Percentiles rank a stretch among this genome's conserved stretches.
Conservation (phyloP, 2,797 vertebrate genomes). For the Cryptoblepharus egeriae region DNA sequence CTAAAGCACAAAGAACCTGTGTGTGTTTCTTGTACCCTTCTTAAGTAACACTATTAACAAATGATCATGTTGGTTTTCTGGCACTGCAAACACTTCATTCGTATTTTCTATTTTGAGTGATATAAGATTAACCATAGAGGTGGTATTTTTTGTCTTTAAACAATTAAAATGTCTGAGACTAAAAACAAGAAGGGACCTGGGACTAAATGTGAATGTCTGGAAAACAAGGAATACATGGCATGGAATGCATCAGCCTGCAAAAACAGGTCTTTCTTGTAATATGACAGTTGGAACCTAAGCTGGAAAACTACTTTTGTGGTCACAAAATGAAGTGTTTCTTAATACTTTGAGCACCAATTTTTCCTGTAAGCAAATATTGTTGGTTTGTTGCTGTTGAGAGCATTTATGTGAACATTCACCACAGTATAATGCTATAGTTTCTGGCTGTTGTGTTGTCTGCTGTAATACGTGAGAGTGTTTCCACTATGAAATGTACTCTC, state of each 20-base stretch:
- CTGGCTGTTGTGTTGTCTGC: neutral
- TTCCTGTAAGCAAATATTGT: neutral
- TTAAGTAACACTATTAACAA: constrained; percentile 67
- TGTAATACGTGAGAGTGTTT: neutral
- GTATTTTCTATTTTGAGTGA: neutral
- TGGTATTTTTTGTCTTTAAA: neutral
- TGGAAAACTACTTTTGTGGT: neutral
- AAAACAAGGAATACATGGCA: neutral
- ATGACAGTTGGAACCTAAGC: neutral
- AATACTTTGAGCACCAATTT: neutral
- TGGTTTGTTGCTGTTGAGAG: neutral
- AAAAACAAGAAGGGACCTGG: neutral
- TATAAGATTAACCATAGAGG: neutral
- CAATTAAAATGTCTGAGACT: too few relatives aligned
- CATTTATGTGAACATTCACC: neutral
- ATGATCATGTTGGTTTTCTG: constrained; percentile 43
- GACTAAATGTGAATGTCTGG: too few relatives aligned
- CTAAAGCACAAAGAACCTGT: constrained; percentile 62
- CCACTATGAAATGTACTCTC: neutral
- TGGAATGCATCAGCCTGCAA: too few relatives aligned
- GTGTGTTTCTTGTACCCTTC: constrained; percentile 62
- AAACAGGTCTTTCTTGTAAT: too few relatives aligned
- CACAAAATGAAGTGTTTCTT: neutral
- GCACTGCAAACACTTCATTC: neutral
- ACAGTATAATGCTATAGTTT: neutral